Percentiles rank a stretch among this genome's conserved stretches.
These are phyloP conservation scores for Matsumurasca onukii DNA, from an alignment of 1,140 invertebrate genomes.

Conservation along the genomic window DNA sequence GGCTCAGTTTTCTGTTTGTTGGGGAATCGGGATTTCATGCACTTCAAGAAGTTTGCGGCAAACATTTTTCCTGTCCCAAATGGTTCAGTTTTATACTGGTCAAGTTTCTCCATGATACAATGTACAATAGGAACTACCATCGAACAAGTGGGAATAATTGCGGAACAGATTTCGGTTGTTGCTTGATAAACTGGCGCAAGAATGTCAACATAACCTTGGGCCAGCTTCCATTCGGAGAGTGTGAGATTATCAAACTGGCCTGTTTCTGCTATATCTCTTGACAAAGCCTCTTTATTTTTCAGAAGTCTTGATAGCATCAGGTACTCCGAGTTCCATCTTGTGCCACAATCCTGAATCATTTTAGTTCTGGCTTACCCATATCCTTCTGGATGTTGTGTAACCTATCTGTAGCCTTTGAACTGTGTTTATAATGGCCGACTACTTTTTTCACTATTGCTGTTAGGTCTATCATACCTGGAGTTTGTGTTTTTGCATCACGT, in stretches of 20 bases:
- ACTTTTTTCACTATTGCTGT: neutral
- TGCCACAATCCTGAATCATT: neutral
- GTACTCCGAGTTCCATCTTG: neutral
- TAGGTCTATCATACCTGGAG: neutral
- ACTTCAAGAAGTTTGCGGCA: neutral
- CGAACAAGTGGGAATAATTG: neutral
- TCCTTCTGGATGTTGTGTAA: neutral
- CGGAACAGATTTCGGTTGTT: neutral
- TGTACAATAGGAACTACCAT: neutral
- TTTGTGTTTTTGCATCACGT: neutral
- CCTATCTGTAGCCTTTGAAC: neutral
- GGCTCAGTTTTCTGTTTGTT: neutral
- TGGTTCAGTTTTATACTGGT: too few species aligned
- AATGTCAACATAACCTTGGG: neutral
- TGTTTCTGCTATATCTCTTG: neutral
- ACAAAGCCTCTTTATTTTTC: neutral
- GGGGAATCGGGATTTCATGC: neutral
- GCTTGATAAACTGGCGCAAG: neutral
- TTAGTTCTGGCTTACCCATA: neutral
- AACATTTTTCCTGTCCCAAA: neutral
- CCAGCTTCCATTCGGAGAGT: neutral
- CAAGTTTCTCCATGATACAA: neutral
- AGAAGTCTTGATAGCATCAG: neutral
- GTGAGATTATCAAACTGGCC: neutral
- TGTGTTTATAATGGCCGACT: neutral